A percentile compares a stretch with the other conserved stretches of the same genome.
phyloP scores from a whole-genome alignment of 1,140 invertebrate species.

The Drosophila miranda region DNA sequence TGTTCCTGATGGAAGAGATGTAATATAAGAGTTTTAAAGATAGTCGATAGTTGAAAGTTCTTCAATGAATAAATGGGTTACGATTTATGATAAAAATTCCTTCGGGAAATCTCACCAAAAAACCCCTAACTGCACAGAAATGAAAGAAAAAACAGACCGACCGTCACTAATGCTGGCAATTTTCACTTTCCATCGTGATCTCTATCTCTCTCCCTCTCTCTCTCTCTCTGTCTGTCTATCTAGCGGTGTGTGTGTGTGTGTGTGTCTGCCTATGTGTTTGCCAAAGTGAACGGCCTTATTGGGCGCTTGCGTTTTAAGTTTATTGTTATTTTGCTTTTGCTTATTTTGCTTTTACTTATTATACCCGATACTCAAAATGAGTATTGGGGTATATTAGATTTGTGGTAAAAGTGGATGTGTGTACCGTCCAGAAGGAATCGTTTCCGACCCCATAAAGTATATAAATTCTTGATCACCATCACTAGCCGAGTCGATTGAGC shows the following conservation, averaged over 20 bases:
- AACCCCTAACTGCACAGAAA: conserved; percentile 13
- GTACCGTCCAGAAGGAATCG: no score
- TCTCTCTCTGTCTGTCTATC: conserved; percentile 2
- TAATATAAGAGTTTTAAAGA: conserved; percentile 38
- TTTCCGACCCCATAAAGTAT: no score
- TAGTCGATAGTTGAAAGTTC: conserved; percentile 20
- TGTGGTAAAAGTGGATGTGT: no score
- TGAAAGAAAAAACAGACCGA: conserved; percentile 35
- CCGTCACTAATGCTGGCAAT: conserved; percentile 68
- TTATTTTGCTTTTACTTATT: conserved; percentile 76
- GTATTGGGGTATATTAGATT: no score
- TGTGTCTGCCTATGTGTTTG: conserved; percentile 34
- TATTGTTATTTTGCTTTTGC: conserved; percentile 59
- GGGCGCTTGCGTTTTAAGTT: conserved; percentile 71
- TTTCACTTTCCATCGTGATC: conserved; percentile 71
- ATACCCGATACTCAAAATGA: no score
- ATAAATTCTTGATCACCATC: no score
- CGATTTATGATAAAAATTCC: no score
- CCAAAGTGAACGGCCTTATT: conserved; percentile 79
- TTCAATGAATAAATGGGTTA: no score
- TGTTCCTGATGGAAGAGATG: conserved; percentile 89
- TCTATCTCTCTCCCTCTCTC: conserved; percentile 8
- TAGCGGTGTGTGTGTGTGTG: conserved; percentile 19
- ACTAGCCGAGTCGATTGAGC: no score
- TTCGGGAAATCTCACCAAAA: background rate